phyloP scores from a whole-genome alignment of 2,888 invertebrate genomes.

The Brachynemurus nebulosus region DNA sequence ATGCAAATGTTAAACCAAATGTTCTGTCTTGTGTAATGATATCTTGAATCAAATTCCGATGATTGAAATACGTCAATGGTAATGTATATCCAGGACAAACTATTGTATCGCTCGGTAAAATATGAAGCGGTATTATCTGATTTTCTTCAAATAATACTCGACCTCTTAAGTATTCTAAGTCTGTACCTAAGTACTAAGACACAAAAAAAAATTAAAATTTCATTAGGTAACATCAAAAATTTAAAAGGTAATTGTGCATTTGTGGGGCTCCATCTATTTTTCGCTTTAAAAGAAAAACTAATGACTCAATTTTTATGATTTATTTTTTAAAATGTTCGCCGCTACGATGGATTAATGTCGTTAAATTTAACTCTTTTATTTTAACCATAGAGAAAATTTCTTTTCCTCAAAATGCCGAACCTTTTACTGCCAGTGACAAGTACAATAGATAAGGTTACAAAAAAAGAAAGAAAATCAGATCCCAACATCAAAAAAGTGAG shows the following conservation, averaged over 20 bases:
- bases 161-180: conserved; percentile 28
- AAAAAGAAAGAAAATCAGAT: too few relatives aligned
- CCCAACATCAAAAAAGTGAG: too few relatives aligned
- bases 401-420: background rate
- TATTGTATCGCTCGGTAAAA: conserved; percentile 34
- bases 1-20: conserved; percentile 46
- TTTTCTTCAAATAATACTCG: conserved; percentile 30
- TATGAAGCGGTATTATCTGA: conserved; percentile 25
- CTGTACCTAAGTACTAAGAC: conserved; percentile 28
- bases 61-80: conserved; percentile 45
- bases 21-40: conserved; percentile 44
- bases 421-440: too few relatives aligned
- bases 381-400: too few relatives aligned
- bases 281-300: too few relatives aligned
- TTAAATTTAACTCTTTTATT: too few relatives aligned
- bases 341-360: too few relatives aligned
- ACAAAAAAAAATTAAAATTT: background rate
- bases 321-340: too few relatives aligned
- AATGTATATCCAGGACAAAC: conserved; percentile 70
- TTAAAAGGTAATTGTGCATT: too few relatives aligned
- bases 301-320: background rate
- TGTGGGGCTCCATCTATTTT: too few relatives aligned
- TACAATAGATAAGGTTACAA: too few relatives aligned
- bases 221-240: too few relatives aligned
- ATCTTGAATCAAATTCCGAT: conserved; percentile 41